Base-by-base conservation (phyloP, 2,113 vertebrate genomes). In the Epinephelus lanceolatus region DNA sequence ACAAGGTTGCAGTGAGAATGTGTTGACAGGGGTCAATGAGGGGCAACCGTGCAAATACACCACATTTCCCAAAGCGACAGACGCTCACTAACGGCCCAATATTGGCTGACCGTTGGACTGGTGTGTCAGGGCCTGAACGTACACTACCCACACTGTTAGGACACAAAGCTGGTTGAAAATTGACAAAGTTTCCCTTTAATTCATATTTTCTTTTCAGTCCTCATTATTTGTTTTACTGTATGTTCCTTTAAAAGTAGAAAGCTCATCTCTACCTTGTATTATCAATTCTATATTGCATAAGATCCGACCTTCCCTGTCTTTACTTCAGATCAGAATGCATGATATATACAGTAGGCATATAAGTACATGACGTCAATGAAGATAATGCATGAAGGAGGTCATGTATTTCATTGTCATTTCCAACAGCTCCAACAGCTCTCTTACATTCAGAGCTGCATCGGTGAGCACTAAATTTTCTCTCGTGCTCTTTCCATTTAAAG, bases 391-490 rank as follows among this genome's bases (percentile, higher is more conserved):
- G 8, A 42, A 55, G 21, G 49, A 76, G n/a, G 12, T n/a, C 2
- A 7, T 60, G 13, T 11, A 0, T 53, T 66, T 57, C 5, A 59
- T 80, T 51, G 33, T 51, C 47, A 56, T 67, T 76, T 51, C 19
- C 70, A 37, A 6, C 21, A 6, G 9, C 60, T 80, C 42, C 65
- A 37, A 6, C 18, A 6, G 9, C 65, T 80, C 33, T 67, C 10
- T 56, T 14, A 45, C 27, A 49, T 53, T 75, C 30, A 21, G 37
- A 56, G 51, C 4, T 19, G 17, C 49, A 47, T 19, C 42, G 59
- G 8, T 15, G 47, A 70, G 71, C 49, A 27, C 45, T 62, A 77
- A 70, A 72, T 56, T 42, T 51, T 59, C 17, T 61, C 30, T 17
- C 9, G 40, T 8, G 3, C 57, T 73, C 57, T 37, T 55, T 76